Base-by-base conservation (phyloP, 2,113 vertebrate species). In the Myiozetetes cayanensis region DNA sequence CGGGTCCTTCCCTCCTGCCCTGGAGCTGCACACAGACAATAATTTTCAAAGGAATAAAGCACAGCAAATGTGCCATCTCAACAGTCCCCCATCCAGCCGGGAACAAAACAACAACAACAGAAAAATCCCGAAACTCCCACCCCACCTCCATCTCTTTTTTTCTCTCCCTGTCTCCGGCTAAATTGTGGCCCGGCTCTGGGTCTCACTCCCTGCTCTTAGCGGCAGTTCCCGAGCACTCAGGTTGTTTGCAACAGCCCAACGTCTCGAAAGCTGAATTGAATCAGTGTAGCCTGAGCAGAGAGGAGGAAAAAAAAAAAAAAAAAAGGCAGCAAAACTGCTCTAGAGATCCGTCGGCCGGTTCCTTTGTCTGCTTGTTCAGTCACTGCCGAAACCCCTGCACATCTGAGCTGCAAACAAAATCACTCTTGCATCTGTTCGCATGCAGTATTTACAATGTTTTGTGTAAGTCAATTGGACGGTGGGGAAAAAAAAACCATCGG, bases 281-380 rank as follows among this genome's bases (percentile, higher is more conserved):
- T 92, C 94, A 50, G 49, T 53, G 94, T 91, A 74, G 96, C 87
- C 43, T 47, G 92, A 61, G 53, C 33, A 55, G 46, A 24, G 50
- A 92, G 93, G 92, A 63, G 65, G 27, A 28, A 18, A 18, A 18
- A 44, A 44, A 44, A 41, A 41, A 41, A 46, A 67, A 67, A 62
- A 91, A 83, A 82, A 56, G 72, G 88, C 89, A 97, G 94, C 93
- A 94, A 98, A 98, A 97, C 94, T 98, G 96, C 97, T 90, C 95
- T 96, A 85, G 93, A 98, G 97, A 97, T 98, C 98, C 97, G 98
- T 98, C 97, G 97, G 98, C 97, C 94, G 96, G 96, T 94, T 98
- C 98, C 98, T 99, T 99, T 99, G 99, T 99, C 97, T 98, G 95
- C 87, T 91, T 75, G 83, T 89, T 97, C 52, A 63, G 88, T 83